Evolutionary conservation across 2,113 vertebrate species (phyloP).

Genomic region (Eptesicus fuscus): DNA sequence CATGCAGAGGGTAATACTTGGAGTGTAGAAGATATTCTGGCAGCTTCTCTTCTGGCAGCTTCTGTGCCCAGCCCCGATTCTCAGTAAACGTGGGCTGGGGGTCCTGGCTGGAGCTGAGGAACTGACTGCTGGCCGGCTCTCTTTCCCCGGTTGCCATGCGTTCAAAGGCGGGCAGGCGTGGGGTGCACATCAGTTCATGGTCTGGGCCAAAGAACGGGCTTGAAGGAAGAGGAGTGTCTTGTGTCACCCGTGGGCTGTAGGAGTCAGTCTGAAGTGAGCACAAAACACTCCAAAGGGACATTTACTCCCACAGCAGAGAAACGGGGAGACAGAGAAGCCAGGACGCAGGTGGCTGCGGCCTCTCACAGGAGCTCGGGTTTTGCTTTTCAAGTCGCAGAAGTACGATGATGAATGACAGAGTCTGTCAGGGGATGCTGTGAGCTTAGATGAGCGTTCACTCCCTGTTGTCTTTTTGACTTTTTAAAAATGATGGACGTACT

Average conservation of each 20-base stretch:
- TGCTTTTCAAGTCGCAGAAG: not conserved
- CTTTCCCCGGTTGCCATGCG: not conserved
- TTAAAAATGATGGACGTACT: not conserved
- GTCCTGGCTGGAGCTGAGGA: not conserved
- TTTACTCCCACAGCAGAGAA: not conserved
- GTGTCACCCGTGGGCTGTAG: not conserved
- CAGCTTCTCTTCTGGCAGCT: not conserved
- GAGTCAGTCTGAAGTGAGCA: not conserved
- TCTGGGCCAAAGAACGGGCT: not conserved
- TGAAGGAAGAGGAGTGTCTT: not conserved
- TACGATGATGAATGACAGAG: not conserved
- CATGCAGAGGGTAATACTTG: accelerated
- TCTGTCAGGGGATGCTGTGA: not conserved
- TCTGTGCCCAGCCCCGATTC: not conserved
- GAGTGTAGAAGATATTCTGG: not conserved
- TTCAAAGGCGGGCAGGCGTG: not conserved
- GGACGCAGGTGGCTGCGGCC: not conserved
- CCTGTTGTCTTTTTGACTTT: not conserved
- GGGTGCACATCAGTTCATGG: no score
- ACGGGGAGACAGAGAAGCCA: not conserved
- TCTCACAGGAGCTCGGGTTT: not conserved
- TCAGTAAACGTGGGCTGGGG: not conserved
- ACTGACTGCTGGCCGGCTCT: not conserved
- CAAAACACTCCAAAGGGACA: not conserved
- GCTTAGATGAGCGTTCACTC: no score